phyloP scores from a whole-genome alignment of 2,797 vertebrate genomes.

The Thaleichthys pacificus region DNA sequence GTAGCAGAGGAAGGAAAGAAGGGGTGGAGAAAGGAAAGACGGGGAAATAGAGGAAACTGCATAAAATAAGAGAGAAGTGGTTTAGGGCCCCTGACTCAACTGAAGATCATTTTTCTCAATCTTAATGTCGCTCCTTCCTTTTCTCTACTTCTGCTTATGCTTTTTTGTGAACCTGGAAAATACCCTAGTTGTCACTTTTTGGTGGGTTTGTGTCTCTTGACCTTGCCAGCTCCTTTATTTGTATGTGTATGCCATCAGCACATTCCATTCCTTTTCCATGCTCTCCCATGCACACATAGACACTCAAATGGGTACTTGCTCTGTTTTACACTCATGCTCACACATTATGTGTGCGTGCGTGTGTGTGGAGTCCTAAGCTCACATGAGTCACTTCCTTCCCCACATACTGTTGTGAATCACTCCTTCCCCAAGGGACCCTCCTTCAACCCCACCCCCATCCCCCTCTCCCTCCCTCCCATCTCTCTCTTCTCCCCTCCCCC shows the following conservation, averaged over 20 bases:
- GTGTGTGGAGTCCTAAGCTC: slow-evolving; percentile 80
- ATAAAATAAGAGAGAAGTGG: too few relatives aligned
- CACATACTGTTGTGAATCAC: slow-evolving; percentile 98
- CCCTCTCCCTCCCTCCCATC: slow-evolving; percentile 63
- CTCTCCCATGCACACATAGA: neutral
- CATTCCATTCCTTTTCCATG: neutral
- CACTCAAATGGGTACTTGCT: neutral
- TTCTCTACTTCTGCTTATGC: slow-evolving; percentile 12
- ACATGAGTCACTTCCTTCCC: slow-evolving; percentile 98
- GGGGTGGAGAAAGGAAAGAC: neutral
- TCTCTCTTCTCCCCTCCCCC: slow-evolving; percentile 39
- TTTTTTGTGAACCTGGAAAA: neutral
- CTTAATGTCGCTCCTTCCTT: slow-evolving; percentile 47
- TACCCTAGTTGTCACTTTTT: neutral
- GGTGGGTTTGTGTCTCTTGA: neutral
- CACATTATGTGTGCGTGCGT: slow-evolving; percentile 30
- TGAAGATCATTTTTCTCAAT: slow-evolving; percentile 38
- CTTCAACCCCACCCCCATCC: slow-evolving; percentile 77
- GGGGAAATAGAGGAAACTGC: neutral
- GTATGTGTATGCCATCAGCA: neutral
- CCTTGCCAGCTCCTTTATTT: neutral
- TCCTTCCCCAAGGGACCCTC: slow-evolving; percentile 83
- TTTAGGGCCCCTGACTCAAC: slow-evolving; percentile 7
- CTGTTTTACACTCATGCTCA: slow-evolving; percentile 36
- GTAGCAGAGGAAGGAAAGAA: neutral